Base-by-base conservation (phyloP, 35 echinoderm and acorn worm genomes). In the Hemicentrotus pulcherrimus region DNA sequence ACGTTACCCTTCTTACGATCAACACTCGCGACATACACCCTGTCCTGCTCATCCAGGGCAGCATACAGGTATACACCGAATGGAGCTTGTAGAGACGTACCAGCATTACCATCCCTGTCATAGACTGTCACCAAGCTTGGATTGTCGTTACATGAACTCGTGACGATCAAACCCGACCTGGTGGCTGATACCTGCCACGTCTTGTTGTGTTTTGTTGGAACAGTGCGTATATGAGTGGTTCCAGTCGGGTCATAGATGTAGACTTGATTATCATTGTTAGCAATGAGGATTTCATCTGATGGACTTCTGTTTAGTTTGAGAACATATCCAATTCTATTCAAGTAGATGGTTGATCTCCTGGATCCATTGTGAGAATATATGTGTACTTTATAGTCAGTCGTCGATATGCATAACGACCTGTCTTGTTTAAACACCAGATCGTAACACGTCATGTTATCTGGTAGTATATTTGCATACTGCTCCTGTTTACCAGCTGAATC, bases 1-100 rank as follows among this genome's bases (percentile, higher is more conserved):
- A 55, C 50, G 7, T 0, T 55, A 10, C 10, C 0, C 11, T 55
- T 55, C 50, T n/a, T n/a, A n/a, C n/a, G n/a, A 55, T 86, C 32
- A 86, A 86, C 86, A 86, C 86, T 31, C 32, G 86, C 86, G 5
- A 86, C 86, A 86, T 86, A 86, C 32, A 86, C 28, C 32, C 86
- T 86, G 86, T 86, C 86, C 32, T 31, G 86, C n/a, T 30, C 86
- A 12, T 86, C 86, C 86, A 86, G 14, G 32, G 86, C 22, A 31
- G 86, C 86, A 33, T 86, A 86, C 86, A 86, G 86, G 32, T 86
- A 30, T 6, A 55, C 50, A 86, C 13, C 86, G 12, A 1, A 0
- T 86, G 86, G 86, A 31, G 28, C 6, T 8, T 6, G 28, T 6
- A 86, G 28, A 33, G n/a, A 9, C n/a, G 10, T 86, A 10, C 86